These are phyloP conservation scores for Aspidapion aeneum DNA, from an alignment of 2,888 invertebrate species.

Conservation along the genomic window DNA sequence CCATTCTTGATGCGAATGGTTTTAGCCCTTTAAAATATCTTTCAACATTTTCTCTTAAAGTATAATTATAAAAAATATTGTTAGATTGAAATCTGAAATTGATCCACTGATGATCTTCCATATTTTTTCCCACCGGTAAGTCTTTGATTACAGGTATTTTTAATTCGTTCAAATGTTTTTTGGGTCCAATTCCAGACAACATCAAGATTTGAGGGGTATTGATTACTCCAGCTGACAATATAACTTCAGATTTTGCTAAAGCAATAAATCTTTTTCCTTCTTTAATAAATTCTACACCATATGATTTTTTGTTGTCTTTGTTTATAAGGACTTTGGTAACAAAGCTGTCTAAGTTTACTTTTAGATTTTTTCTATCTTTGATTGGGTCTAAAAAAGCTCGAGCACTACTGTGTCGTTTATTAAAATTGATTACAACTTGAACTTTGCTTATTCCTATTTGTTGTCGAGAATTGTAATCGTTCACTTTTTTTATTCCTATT, in stretches of 20 bases:
- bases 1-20: not conserved
- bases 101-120: constrained; percentile 55
- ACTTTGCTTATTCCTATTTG: constrained; percentile 57
- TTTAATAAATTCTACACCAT: constrained; percentile 61
- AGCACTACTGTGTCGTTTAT: constrained; percentile 60
- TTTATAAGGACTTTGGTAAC: constrained; percentile 67
- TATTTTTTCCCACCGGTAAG: constrained; percentile 63
- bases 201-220: constrained; percentile 88
- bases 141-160: constrained; percentile 59
- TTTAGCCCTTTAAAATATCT: not conserved
- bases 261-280: constrained; percentile 48
- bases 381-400: constrained; percentile 62
- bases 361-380: constrained; percentile 60
- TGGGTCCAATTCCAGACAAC: constrained; percentile 69
- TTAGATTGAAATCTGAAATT: not conserved
- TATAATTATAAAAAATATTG: not conserved
- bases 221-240: constrained; percentile 82
- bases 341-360: constrained; percentile 58
- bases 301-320: constrained; percentile 57
- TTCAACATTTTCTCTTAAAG: not conserved
- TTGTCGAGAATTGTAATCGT: constrained; percentile 66
- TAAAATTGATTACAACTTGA: constrained; percentile 58
- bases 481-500: constrained; percentile 47
- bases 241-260: constrained; percentile 72
- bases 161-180: constrained; percentile 53